Evolutionary conservation across 2,113 vertebrate species (phyloP).

Genomic region (Panthera uncia): DNA sequence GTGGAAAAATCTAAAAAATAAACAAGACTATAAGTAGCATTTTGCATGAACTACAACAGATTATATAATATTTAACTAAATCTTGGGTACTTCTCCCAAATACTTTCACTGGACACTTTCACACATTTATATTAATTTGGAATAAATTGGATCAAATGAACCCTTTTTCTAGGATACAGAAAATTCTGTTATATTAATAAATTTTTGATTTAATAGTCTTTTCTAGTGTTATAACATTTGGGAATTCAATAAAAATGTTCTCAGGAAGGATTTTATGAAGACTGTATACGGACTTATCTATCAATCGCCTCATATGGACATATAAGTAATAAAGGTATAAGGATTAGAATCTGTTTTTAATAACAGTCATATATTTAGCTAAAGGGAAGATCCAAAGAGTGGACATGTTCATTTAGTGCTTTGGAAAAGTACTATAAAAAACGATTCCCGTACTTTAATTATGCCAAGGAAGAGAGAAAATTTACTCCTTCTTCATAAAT

Average conservation of each 20-base stretch:
- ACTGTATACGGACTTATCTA: constrained; percentile 66
- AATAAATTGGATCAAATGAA: constrained; percentile 48
- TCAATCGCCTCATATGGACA: constrained; percentile 76
- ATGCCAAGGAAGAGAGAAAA: constrained; percentile 72
- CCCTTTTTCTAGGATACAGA: constrained; percentile 4
- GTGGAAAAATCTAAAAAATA: not conserved
- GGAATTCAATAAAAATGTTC: constrained; percentile 78
- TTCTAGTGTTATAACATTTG: constrained; percentile 60
- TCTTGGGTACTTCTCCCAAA: not conserved
- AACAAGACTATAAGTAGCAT: not conserved
- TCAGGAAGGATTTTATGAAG: constrained; percentile 81
- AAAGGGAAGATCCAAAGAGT: constrained; percentile 64
- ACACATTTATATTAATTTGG: constrained; percentile 40
- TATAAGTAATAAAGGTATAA: constrained; percentile 83
- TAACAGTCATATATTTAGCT: constrained; percentile 82
- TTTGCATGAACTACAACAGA: not conserved
- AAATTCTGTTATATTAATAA: constrained; percentile 67
- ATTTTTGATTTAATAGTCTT: constrained; percentile 67
- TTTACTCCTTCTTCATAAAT: constrained; percentile 81
- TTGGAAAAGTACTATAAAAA: constrained; percentile 78
- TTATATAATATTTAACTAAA: not conserved
- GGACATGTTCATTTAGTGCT: constrained; percentile 81
- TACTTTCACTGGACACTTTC: constrained; percentile 9
- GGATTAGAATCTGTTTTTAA: constrained; percentile 82
- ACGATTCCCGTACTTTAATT: constrained; percentile 80